Base-by-base conservation (phyloP, 2,113 vertebrate genomes). In the Columbina picui region DNA sequence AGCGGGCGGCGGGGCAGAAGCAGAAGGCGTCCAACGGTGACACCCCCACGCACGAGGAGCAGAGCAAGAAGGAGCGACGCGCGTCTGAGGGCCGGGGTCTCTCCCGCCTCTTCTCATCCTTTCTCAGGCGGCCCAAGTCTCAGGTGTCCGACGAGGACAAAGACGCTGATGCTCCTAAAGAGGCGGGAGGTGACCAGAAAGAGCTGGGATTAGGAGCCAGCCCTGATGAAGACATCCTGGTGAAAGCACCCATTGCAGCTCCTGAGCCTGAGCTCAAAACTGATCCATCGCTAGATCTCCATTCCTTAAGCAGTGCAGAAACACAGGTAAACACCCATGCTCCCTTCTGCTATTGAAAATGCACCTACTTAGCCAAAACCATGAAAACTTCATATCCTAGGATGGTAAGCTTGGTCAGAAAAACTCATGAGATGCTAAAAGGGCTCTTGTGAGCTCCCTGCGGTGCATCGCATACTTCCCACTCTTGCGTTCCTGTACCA, bases 181-280 rank as follows among this genome's bases (percentile, higher is more conserved):
- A 98, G n/a, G 96, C 8, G 0, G 96, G 95, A 93, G 84, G 95
- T 94, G 98, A 97, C 39, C 97, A 97, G 78, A 97, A 89, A 71
- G 97, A 98, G 0, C 27, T 12, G 2, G 97, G 96, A n/a, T 96
- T 98, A 94, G 98, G 95, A 95, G 84, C 96, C 53, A 96, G 84
- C 87, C 92, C 95, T 29, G 97, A 98, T 94, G 98, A 98, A 89
- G 98, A 98, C 57, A 93, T 98, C 70, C 89, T 98, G 87, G 98
- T 99, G 94, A 99, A 99, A 98, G 99, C 99, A 16, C 99, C 99
- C 2, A 99, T 99, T 50, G 99, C 99, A 63, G 99, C 99, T 97
- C 99, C 99, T 7, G 99, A 99, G 83, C 99, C 99, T 8, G 99
- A 99, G 89, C 98, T 99, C 81, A 99, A 98, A 89, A 99, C 98